These are phyloP conservation scores for Hirtodrosophila duncani DNA, from an alignment of 2,888 invertebrate species.

Conservation along the genomic window DNA sequence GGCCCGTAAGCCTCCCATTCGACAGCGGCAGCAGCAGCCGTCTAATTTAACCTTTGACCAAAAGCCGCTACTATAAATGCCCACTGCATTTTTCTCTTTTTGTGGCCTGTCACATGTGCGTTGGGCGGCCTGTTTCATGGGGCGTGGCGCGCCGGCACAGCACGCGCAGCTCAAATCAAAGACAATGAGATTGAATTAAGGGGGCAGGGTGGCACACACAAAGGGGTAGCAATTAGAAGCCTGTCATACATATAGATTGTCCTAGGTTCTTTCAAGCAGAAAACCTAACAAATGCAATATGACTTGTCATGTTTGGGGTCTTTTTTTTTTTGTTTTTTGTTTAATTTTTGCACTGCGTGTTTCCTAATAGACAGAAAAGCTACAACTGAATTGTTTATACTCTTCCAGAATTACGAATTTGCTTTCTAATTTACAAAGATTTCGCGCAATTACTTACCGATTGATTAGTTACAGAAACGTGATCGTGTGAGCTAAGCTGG, in stretches of 20 bases:
- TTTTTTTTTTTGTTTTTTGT: too few relatives aligned
- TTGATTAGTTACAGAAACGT: too few relatives aligned
- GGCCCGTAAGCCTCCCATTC: background rate
- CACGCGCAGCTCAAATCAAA: slow-evolving; percentile 63
- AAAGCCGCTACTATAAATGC: slow-evolving; percentile 62
- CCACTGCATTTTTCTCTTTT: slow-evolving; percentile 5
- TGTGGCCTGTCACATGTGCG: slow-evolving; percentile 52
- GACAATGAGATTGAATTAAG: slow-evolving; percentile 5
- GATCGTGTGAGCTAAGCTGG: too few relatives aligned
- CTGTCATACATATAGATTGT: slow-evolving; percentile 26
- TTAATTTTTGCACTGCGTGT: slow-evolving; percentile 43
- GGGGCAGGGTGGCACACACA: background rate
- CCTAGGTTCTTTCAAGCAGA: slow-evolving; percentile 34
- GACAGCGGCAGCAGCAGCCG: slow-evolving; percentile 18
- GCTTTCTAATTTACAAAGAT: too few relatives aligned
- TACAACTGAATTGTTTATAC: too few relatives aligned
- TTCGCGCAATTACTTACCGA: too few relatives aligned
- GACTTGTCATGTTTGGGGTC: slow-evolving; percentile 51
- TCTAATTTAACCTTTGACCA: slow-evolving; percentile 72
- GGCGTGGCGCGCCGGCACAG: slow-evolving; percentile 51
- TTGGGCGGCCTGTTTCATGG: slow-evolving; percentile 32
- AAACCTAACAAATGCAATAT: slow-evolving; percentile 54
- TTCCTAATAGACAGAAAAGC: slow-evolving; percentile 61
- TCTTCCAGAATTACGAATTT: too few relatives aligned
- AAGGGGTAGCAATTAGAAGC: too few relatives aligned